These are phyloP conservation scores for Todiramphus chloris DNA, from an alignment of 2,113 vertebrate species.

Conservation along the genomic window DNA sequence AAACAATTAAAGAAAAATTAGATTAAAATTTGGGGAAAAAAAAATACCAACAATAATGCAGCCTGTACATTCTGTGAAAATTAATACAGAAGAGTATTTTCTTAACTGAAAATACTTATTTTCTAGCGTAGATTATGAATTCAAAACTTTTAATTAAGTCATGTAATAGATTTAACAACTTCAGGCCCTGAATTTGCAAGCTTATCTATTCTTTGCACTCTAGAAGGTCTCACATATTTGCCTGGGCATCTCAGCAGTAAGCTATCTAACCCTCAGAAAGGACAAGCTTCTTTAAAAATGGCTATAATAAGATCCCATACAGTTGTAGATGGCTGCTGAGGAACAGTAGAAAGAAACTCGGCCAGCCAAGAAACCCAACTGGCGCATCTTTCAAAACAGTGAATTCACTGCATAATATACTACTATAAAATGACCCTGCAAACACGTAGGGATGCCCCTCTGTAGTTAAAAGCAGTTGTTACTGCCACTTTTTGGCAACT, in stretches of 20 bases:
- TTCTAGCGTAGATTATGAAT: not conserved
- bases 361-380: not conserved
- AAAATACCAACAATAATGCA: not conserved
- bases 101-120: not conserved
- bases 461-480: not conserved
- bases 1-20: conserved; percentile 76
- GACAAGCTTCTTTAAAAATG: not conserved
- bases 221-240: not conserved
- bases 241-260: not conserved
- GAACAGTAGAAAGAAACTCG: not conserved
- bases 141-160: not conserved
- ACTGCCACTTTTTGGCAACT: not conserved
- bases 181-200: not conserved
- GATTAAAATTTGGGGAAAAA: not conserved
- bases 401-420: not conserved
- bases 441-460: too few relatives aligned
- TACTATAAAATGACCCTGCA: not conserved
- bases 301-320: not conserved
- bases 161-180: not conserved
- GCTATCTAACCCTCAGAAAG: not conserved
- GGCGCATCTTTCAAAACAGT: not conserved
- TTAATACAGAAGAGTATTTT: not conserved
- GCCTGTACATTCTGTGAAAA: not conserved
- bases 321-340: not conserved
- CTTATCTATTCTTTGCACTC: not conserved